A percentile compares a stretch with the other conserved stretches of the same genome.
phyloP scores from a whole-genome alignment of 2,113 vertebrate genomes.

The Indri indri region DNA sequence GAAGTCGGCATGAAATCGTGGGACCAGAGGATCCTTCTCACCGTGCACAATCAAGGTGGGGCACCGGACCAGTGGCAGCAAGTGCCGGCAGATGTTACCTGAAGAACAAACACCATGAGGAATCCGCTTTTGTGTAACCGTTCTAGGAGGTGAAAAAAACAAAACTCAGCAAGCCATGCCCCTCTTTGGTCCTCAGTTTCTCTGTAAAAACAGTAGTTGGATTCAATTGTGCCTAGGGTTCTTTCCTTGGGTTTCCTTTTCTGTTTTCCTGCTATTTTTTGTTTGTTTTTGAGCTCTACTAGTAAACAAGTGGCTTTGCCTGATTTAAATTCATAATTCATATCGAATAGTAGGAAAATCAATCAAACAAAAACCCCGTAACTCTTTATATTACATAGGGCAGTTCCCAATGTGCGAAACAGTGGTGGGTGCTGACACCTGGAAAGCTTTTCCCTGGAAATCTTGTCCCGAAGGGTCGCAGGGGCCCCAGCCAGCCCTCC shows the following conservation, averaged over 20 bases:
- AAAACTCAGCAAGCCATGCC: background rate
- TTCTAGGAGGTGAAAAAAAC: background rate
- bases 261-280: background rate
- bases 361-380: background rate
- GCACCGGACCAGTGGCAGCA: constrained; percentile 88
- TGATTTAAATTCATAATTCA: background rate
- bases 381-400: background rate
- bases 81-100: constrained; percentile 92
- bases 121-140: background rate
- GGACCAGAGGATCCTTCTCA: constrained; percentile 92
- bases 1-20: constrained; percentile 88
- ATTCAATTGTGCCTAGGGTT: background rate
- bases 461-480: too few species aligned
- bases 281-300: background rate
- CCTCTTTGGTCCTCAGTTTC: too few species aligned
- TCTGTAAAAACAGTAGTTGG: background rate
- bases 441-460: background rate
- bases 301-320: background rate
- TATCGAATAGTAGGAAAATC: background rate
- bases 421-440: background rate
- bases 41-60: constrained; percentile 94
- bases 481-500: background rate
- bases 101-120: constrained; percentile 25
- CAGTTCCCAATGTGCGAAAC: background rate
- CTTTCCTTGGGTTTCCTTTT: background rate